These are phyloP conservation scores for Lordiphosa fenestrarum DNA, from an alignment of 2,888 invertebrate genomes.

Conservation along the genomic window DNA sequence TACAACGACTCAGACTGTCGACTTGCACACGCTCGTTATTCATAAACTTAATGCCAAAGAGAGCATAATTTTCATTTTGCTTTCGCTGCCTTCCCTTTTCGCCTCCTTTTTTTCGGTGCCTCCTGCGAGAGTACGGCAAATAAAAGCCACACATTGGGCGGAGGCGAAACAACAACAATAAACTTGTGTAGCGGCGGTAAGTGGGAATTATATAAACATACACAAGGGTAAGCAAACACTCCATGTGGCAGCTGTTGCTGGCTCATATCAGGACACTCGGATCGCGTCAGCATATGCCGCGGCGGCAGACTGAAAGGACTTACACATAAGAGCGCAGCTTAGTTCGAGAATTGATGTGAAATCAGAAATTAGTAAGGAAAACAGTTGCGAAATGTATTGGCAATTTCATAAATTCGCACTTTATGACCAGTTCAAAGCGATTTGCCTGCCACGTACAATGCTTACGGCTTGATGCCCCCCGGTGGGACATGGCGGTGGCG, in stretches of 20 bases:
- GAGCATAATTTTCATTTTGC: conserved; percentile 70
- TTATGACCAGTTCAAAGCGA: no score
- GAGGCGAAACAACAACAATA: conserved; percentile 38
- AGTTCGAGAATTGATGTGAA: conserved; percentile 38
- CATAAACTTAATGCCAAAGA: conserved; percentile 71
- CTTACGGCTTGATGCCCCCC: no score
- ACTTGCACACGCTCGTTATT: conserved; percentile 62
- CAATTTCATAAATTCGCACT: no score
- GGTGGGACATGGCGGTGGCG: no score
- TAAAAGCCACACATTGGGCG: conserved; percentile 63
- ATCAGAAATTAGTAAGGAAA: no score
- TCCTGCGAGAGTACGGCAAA: conserved; percentile 41
- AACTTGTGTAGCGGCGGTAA: conserved; percentile 57
- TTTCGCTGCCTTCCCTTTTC: conserved; percentile 12
- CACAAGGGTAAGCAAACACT: conserved; percentile 25
- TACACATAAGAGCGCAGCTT: conserved; percentile 40
- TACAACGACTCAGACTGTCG: conserved; percentile 25
- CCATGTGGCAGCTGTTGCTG: conserved; percentile 22
- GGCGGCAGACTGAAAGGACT: background rate
- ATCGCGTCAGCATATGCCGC: conserved; percentile 32
- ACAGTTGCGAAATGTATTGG: no score
- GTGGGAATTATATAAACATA: conserved; percentile 61
- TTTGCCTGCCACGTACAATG: no score
- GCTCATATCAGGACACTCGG: conserved; percentile 51
- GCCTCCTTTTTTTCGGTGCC: conserved; percentile 7